phyloP scores from a whole-genome alignment of 2,113 vertebrate species.

The Aspiorhynchus laticeps region DNA sequence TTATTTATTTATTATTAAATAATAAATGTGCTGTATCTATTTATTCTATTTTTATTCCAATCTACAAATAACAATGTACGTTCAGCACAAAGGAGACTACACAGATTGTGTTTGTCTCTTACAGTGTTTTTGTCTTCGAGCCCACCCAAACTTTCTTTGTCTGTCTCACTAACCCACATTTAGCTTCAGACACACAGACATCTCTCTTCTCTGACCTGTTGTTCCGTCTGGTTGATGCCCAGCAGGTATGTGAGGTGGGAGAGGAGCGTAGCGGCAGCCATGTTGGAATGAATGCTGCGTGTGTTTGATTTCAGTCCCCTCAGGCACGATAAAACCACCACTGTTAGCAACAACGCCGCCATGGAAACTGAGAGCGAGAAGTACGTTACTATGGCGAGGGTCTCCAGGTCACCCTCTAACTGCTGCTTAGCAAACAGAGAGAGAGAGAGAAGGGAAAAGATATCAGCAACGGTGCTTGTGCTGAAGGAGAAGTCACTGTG shows the following conservation, averaged over 20 bases:
- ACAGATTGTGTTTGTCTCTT: neutral
- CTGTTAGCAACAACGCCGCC: slow-evolving; percentile 86
- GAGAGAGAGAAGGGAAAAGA: neutral
- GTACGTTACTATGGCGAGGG: slow-evolving; percentile 90
- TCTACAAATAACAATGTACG: neutral
- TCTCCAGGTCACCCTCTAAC: slow-evolving; percentile 94
- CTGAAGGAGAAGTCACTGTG: neutral
- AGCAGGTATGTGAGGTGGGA: slow-evolving; percentile 93
- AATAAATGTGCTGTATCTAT: neutral
- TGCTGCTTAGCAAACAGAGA: slow-evolving; percentile 71
- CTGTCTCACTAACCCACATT: neutral
- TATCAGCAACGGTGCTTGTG: neutral
- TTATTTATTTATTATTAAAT: neutral
- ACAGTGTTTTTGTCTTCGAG: neutral
- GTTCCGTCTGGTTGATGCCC: slow-evolving; percentile 93
- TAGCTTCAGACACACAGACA: slow-evolving; percentile 24
- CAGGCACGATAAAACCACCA: slow-evolving; percentile 87
- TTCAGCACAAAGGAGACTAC: neutral
- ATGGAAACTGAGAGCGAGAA: slow-evolving; percentile 87
- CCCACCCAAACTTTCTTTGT: slow-evolving; percentile 4
- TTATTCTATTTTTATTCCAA: neutral
- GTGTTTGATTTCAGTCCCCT: slow-evolving; percentile 95
- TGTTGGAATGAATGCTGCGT: slow-evolving; percentile 92
- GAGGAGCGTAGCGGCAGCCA: slow-evolving; percentile 87
- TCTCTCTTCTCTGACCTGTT: slow-evolving; percentile 79